Percentiles rank a stretch among this genome's conserved stretches.
These are phyloP conservation scores for Caenorhabditis brenneri DNA, from an alignment of 1,140 invertebrate genomes.

Conservation along the genomic window DNA sequence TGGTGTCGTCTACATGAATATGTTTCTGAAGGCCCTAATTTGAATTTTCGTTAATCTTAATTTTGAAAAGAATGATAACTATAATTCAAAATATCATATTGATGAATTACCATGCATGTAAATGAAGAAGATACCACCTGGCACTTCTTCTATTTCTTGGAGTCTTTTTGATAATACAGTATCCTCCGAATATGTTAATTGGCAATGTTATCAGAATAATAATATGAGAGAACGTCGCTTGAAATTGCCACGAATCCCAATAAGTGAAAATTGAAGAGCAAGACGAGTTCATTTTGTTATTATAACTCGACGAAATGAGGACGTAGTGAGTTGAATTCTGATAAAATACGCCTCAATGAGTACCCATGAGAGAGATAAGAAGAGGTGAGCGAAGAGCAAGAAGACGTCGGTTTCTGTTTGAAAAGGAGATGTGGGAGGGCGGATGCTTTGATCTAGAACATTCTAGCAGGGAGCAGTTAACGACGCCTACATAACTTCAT, in stretches of 20 bases:
- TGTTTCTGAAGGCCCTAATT: too few relatives aligned
- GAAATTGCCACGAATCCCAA: slow-evolving; percentile 28
- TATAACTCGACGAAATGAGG: not conserved
- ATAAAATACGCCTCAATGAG: not conserved
- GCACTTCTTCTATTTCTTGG: slow-evolving; percentile 22
- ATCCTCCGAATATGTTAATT: slow-evolving; percentile 17
- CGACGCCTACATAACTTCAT: not conserved
- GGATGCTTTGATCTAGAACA: slow-evolving; percentile 9
- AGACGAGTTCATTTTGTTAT: not conserved
- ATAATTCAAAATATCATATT: not conserved
- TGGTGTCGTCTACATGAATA: too few relatives aligned
- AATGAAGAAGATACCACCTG: slow-evolving; percentile 13
- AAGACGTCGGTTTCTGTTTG: not conserved
- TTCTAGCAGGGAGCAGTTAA: too few relatives aligned
- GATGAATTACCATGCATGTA: not conserved
- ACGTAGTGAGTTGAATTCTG: not conserved
- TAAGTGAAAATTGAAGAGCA: slow-evolving; percentile 20
- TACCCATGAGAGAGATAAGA: not conserved
- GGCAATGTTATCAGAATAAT: not conserved
- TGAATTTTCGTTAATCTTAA: too few relatives aligned
- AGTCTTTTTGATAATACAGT: slow-evolving; percentile 23
- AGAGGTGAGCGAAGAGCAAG: not conserved
- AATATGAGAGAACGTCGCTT: slow-evolving; percentile 1
- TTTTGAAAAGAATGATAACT: too few relatives aligned
- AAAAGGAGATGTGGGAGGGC: slow-evolving; percentile 4